Percentiles rank a stretch among this genome's conserved stretches.
These are phyloP conservation scores for Gracilinanus agilis DNA, from an alignment of 2,113 vertebrate species.

Conservation along the genomic window DNA sequence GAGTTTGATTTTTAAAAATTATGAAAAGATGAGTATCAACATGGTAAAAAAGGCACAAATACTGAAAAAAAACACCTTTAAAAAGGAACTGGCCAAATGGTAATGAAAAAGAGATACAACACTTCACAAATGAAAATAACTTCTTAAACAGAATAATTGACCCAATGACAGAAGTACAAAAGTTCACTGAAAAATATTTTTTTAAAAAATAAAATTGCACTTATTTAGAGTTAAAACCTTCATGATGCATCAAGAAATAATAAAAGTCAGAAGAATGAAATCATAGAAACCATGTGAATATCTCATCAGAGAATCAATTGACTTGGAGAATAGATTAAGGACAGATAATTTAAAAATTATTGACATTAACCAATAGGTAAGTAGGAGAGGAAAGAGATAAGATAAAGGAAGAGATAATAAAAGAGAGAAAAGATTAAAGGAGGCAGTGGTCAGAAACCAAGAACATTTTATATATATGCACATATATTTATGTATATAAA, in stretches of 20 bases:
- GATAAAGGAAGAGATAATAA: too few relatives aligned
- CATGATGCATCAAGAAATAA: neutral
- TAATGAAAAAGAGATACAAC: neutral
- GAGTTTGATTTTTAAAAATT: neutral
- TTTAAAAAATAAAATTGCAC: neutral
- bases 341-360: neutral
- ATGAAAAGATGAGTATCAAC: neutral
- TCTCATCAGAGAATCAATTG: neutral
- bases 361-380: neutral
- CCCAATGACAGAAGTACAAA: neutral
- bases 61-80: neutral
- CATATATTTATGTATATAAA: too few relatives aligned
- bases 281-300: neutral
- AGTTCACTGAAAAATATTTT: neutral
- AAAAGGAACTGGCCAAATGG: neutral
- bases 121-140: neutral
- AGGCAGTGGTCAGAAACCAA: too few relatives aligned
- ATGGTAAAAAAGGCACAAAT: neutral
- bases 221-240: neutral
- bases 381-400: too few relatives aligned
- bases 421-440: too few relatives aligned
- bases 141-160: neutral
- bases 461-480: too few relatives aligned
- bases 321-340: neutral
- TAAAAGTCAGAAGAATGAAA: neutral